Percentiles rank a stretch among this genome's conserved stretches.
Conservation (phyloP, 2,113 vertebrate species). For the Lepisosteus osseus region DNA sequence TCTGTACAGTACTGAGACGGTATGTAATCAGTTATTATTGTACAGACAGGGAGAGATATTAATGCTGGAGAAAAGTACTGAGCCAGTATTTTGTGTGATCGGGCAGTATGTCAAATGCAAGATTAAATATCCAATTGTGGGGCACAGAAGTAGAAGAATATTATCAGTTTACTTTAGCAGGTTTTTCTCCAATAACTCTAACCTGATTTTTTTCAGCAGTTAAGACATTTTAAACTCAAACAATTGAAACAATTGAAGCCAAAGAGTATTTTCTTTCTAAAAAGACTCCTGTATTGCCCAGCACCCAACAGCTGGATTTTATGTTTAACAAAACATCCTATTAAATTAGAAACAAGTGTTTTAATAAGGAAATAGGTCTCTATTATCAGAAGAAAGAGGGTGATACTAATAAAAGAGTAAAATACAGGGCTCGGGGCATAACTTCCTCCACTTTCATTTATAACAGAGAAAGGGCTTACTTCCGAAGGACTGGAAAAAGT, state of each 20-base stretch:
- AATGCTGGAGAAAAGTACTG: too few species aligned
- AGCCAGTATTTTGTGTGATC: too few species aligned
- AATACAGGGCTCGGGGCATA: not conserved
- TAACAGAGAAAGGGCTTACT: not conserved
- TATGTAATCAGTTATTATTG: too few species aligned
- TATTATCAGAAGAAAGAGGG: conserved; percentile 1
- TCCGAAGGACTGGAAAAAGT: not conserved
- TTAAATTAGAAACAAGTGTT: conserved; percentile 3
- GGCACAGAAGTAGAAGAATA: too few species aligned
- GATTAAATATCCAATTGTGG: too few species aligned
- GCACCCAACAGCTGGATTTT: not conserved
- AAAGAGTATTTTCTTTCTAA: not conserved
- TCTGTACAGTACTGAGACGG: too few species aligned
- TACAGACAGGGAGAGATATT: too few species aligned
- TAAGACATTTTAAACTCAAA: not conserved
- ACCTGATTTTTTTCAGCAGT: not conserved
- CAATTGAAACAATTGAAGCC: not conserved
- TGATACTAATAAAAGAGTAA: conserved; percentile 1
- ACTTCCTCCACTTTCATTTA: conserved; percentile 3
- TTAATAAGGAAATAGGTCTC: not conserved
- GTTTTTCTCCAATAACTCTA: too few species aligned
- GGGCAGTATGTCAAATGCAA: too few species aligned
- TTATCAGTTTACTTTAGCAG: too few species aligned
- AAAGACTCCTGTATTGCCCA: not conserved
- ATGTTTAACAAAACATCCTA: not conserved